Evolutionary conservation across 2,888 invertebrate species (phyloP), one percentile per base, ranked within the genome.

Genomic region (Microdon myrmicae): DNA sequence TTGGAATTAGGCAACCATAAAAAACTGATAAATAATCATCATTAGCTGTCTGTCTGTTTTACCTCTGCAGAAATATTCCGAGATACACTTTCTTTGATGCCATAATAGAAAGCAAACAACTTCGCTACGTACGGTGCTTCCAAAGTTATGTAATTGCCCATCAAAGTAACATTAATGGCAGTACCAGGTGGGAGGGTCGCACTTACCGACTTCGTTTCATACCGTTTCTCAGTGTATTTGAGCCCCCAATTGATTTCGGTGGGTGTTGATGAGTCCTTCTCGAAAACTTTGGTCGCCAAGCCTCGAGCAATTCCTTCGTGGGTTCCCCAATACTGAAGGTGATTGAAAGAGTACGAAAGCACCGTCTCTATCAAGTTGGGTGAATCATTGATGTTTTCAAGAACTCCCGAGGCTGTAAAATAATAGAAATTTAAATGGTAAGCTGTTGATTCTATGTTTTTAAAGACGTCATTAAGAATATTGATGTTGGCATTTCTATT

Each of bases 271-370:
- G 68, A 67, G 41, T 73, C 72, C 41, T 73, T 74, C 69, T 79
- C 79, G 26, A 68, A 76, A 6, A 80, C 72, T 54, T 74, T 75
- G 1, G 79, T 79, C 2, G 75, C 74, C 54, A 80, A 43, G 2
- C 79, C 79, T 7, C 76, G 73, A n/a, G 79, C 77, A 3, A 77
- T 71, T 10, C 85, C 77, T 87, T 87, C 60, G 85, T 90, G 74
- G 84, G 88, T 3, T 85, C 92, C 92, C 92, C 92, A 93, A 73
- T 88, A 88, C 59, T 89, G 82, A 10, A 84, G 83, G 71, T 89
- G 87, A 67, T 85, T 85, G 70, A 86, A 89, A 16, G 84, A 83
- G 75, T 90, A 93, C 67, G 84, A 84, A 66, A 92, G 85, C 44
- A 89, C 90, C 20, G 90, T 86, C 61, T 88, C 90, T 31, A 90